Conservation (phyloP, 2,888 invertebrate genomes). For the Plebejus argus region DNA sequence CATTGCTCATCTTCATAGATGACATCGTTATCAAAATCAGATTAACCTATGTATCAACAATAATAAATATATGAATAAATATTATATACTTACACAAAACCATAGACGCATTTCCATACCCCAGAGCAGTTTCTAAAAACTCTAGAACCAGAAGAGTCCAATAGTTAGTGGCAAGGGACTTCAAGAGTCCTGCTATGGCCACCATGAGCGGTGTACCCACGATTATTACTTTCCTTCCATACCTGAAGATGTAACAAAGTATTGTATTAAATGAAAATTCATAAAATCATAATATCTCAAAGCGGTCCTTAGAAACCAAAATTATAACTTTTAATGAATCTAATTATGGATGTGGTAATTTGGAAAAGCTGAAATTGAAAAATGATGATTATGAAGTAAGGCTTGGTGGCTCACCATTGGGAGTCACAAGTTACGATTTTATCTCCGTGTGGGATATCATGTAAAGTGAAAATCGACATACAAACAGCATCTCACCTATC, state of each 20-base stretch:
- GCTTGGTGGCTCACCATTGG: no score
- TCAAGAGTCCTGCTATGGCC: constrained; percentile 83
- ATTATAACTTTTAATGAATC: no score
- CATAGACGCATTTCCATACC: constrained; percentile 76
- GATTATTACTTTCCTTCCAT: constrained; percentile 71
- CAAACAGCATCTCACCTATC: constrained; percentile 81
- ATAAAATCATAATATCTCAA: no score
- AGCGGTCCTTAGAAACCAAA: not conserved
- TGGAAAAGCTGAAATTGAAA: no score
- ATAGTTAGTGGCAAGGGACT: constrained; percentile 85
- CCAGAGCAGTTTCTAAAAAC: constrained; percentile 86
- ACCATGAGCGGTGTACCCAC: constrained; percentile 75
- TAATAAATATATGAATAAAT: no score
- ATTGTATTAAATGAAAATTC: not conserved
- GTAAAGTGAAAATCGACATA: not conserved
- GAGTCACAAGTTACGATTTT: no score
- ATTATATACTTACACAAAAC: constrained; percentile 63
- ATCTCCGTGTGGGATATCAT: no score
- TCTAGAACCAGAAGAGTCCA: constrained; percentile 85
- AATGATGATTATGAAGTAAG: no score
- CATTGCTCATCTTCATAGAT: no score
- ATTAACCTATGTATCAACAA: no score
- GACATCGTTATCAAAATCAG: no score
- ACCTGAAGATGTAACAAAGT: constrained; percentile 50
- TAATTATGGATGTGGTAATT: no score